Evolutionary conservation across 2,888 invertebrate genomes (phyloP).

Genomic region (Patella pellucida): DNA sequence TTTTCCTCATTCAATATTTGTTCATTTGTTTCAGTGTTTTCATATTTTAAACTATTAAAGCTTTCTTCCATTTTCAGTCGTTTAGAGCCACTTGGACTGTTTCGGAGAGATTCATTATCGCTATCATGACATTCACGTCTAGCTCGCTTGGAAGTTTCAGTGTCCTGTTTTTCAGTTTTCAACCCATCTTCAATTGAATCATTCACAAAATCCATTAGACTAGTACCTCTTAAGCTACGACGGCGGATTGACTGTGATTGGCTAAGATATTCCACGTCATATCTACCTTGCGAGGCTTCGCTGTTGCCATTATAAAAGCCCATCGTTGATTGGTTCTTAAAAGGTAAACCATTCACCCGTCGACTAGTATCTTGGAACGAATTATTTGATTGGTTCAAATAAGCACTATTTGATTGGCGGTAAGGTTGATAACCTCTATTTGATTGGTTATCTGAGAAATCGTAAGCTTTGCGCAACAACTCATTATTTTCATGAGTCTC

Average conservation of each 20-base stretch:
- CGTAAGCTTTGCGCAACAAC: neutral
- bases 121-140: neutral
- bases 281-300: neutral
- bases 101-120: neutral
- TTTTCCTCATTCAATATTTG: neutral
- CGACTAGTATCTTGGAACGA: neutral
- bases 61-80: neutral
- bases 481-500: neutral
- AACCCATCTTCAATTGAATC: conserved; percentile 1
- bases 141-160: neutral
- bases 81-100: neutral
- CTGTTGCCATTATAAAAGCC: neutral
- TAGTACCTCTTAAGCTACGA: neutral
- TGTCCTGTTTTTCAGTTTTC: neutral
- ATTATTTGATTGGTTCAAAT: neutral
- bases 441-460: neutral
- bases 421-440: neutral
- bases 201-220: conserved; percentile 4
- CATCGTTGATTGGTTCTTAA: conserved; percentile 1
- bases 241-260: neutral
- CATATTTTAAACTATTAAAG: neutral
- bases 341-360: neutral
- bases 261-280: conserved; percentile 4
- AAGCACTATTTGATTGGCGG: neutral
- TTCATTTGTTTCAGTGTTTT: neutral